phyloP scores from a whole-genome alignment of 2,113 vertebrate genomes.

The Cynocephalus volans region DNA sequence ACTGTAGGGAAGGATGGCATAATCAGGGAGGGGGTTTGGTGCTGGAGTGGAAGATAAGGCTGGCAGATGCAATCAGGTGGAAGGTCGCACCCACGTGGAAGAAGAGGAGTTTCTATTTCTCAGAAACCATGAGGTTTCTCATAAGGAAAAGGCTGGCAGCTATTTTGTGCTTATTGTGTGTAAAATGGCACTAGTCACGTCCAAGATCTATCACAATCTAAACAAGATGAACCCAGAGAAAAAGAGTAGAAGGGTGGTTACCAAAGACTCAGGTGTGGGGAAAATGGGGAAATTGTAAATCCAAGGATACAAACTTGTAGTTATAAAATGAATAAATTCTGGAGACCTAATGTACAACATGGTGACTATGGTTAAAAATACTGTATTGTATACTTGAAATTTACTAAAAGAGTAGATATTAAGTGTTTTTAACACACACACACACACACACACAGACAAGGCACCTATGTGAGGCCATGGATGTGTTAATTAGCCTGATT shows the following conservation, averaged over 20 bases:
- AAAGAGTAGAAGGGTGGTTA: neutral
- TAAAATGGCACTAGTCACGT: too few species aligned
- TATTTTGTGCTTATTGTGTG: too few species aligned
- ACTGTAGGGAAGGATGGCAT: too few species aligned
- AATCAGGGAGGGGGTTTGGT: too few species aligned
- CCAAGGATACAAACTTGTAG: neutral
- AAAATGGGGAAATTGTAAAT: neutral
- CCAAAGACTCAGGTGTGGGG: neutral
- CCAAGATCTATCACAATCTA: neutral
- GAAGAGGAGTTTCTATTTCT: too few species aligned
- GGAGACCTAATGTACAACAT: neutral
- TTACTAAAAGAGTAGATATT: neutral
- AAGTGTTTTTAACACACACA: neutral
- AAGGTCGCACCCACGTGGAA: too few species aligned
- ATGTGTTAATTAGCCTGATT: neutral
- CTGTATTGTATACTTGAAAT: neutral
- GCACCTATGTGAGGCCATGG: neutral
- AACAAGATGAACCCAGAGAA: neutral
- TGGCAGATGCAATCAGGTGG: too few species aligned
- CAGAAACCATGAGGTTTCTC: too few species aligned
- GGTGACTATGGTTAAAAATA: neutral
- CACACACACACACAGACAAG: neutral
- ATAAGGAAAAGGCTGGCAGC: too few species aligned
- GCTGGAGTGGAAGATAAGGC: too few species aligned
- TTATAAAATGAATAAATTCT: neutral